Base-by-base conservation (phyloP, 2,888 invertebrate genomes). In the Scaptomyza parva region DNA sequence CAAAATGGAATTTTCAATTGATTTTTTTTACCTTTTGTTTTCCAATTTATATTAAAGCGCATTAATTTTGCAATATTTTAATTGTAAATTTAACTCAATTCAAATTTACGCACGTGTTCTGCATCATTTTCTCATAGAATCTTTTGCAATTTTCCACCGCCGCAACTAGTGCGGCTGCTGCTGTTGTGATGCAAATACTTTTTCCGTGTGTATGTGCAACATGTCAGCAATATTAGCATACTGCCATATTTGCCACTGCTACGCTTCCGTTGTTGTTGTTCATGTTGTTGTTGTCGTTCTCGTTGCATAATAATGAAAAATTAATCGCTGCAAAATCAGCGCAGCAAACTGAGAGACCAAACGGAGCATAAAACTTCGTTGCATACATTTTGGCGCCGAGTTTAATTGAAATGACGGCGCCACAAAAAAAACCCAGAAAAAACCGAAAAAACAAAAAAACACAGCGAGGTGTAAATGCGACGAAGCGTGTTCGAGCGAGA, bases 341-440 rank as follows among this genome's bases (percentile, higher is more conserved):
- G 37, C 28, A 48, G 18, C 28, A 53, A 54, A 40, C n/a, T 14
- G 22, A 37, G 22, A 37, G 14, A 40, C 37, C 48, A 39, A 37
- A 28, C 20, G 6, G 3, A 12, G 26, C 20, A 45, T 51, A 50
- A 54, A 43, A 43, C 2, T 48, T 45, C 57, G 52, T 65, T 71
- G 78, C 83, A 72, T 66, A 68, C 78, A 80, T 63, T 76, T 73
- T 45, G 79, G 63, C 74, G 69, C 66, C 84, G 45, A 59, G 68
- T 71, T 77, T 79, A 77, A 85, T 85, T 82, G 85, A 79, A 82
- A 82, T 43, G 68, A 50, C 61, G 69, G 50, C 40, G 70, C 65
- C 70, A 63, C 12, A 48, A 43, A 52, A 47, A 30, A 11, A 26
- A 14, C 2, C 53, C 18, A 17, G 3, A 12, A 11, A 45, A 28